These are phyloP conservation scores for Willisornis vidua DNA, from an alignment of 2,113 vertebrate genomes.

Conservation along the genomic window DNA sequence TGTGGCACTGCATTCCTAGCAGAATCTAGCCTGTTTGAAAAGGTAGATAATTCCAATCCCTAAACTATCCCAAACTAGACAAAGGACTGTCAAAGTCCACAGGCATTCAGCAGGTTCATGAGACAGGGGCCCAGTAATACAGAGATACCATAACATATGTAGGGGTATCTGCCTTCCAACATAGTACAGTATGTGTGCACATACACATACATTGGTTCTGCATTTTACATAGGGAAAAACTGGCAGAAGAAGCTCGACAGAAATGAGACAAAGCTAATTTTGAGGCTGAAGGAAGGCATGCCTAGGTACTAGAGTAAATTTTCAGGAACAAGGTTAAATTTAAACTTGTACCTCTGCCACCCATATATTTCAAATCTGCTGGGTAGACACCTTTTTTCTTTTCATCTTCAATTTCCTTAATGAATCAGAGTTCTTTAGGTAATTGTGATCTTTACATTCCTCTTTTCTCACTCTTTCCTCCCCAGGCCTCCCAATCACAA, in stretches of 20 bases:
- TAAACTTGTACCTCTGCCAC: neutral
- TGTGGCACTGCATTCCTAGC: neutral
- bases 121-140: neutral
- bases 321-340: neutral
- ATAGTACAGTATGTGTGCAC: neutral
- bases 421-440: constrained; percentile 17
- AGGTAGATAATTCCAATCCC: neutral
- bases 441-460: constrained; percentile 21
- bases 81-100: neutral
- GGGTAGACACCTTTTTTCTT: neutral
- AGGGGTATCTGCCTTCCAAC: neutral
- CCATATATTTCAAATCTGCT: neutral
- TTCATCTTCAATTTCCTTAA: neutral
- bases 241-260: neutral
- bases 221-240: neutral
- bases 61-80: neutral
- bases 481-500: neutral
- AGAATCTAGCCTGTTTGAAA: neutral
- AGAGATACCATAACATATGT: neutral
- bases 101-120: neutral
- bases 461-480: constrained; percentile 23
- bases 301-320: neutral
- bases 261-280: neutral
- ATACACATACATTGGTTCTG: neutral
- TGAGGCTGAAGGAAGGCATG: neutral